Evolutionary conservation across 2,113 vertebrate genomes (phyloP).

Genomic region (Tragelaphus imberbis): DNA sequence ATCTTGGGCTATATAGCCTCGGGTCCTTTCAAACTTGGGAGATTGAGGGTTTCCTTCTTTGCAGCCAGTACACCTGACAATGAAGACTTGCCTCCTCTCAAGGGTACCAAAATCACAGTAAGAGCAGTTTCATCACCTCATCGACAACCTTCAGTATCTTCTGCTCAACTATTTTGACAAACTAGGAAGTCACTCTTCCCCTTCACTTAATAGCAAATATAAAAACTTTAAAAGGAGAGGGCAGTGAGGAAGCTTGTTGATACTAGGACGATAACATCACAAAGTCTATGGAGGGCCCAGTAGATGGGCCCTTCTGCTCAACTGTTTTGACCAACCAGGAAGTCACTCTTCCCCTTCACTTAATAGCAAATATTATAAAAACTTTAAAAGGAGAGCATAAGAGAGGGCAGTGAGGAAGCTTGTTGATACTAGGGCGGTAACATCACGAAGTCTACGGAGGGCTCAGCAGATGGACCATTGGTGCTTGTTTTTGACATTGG

Average conservation of each 20-base stretch:
- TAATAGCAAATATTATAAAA: background rate
- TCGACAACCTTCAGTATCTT: background rate
- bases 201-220: background rate
- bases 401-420: background rate
- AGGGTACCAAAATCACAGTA: conserved; percentile 87
- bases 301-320: background rate
- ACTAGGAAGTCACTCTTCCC: background rate
- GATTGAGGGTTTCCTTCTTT: conserved; percentile 78
- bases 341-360: background rate
- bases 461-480: background rate
- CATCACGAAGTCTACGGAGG: background rate
- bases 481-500: background rate
- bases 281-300: background rate
- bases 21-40: conserved; percentile 74
- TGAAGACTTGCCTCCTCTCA: conserved; percentile 87
- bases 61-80: conserved; percentile 87
- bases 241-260: background rate
- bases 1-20: conserved; percentile 74
- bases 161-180: background rate
- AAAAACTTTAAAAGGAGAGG: background rate
- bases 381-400: background rate
- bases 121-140: conserved; percentile 87
- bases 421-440: background rate
- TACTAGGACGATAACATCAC: background rate
- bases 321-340: background rate